Evolutionary conservation across 2,888 invertebrate genomes (phyloP).

Genomic region (Drosophila flavopinicola): DNA sequence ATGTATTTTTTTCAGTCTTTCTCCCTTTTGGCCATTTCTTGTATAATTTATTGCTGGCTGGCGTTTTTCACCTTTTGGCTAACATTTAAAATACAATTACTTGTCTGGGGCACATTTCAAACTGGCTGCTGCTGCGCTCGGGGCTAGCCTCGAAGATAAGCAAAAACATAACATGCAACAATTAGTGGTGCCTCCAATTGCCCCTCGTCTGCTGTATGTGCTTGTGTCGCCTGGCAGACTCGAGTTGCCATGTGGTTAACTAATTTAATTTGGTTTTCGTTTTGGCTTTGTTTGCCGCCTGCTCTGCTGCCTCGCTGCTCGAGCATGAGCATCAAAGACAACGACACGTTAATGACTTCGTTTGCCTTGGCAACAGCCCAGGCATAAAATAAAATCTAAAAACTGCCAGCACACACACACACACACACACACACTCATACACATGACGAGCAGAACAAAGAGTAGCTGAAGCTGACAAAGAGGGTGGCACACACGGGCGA

Average conservation of each 20-base stretch:
- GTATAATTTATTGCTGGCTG: constrained; percentile 69
- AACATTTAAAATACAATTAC: constrained; percentile 82
- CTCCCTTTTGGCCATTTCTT: constrained; percentile 51
- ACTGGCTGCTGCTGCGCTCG: constrained; percentile 54
- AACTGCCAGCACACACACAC: constrained; percentile 53
- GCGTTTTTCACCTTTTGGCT: constrained; percentile 57
- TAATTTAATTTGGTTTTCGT: constrained; percentile 79
- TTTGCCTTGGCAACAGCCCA: constrained; percentile 66
- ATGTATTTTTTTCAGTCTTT: constrained; percentile 20
- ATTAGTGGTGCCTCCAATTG: constrained; percentile 61
- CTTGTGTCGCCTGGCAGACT: constrained; percentile 53
- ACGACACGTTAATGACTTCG: constrained; percentile 79
- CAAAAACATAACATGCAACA: constrained; percentile 79
- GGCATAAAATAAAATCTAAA: constrained; percentile 75
- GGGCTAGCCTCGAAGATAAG: constrained; percentile 61
- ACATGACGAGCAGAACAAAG: constrained; percentile 38
- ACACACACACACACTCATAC: constrained; percentile 31
- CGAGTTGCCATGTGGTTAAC: constrained; percentile 82
- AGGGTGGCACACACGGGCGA: constrained; percentile 18
- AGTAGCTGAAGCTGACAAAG: constrained; percentile 10
- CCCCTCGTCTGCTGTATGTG: too few relatives aligned
- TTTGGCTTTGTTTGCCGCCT: constrained; percentile 29
- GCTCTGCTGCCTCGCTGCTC: constrained; percentile 20
- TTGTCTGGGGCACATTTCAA: constrained; percentile 62
- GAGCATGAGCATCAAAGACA: constrained; percentile 71